Evolutionary conservation across 2,888 invertebrate genomes (phyloP).

Genomic region (Seladonia tumulorum): DNA sequence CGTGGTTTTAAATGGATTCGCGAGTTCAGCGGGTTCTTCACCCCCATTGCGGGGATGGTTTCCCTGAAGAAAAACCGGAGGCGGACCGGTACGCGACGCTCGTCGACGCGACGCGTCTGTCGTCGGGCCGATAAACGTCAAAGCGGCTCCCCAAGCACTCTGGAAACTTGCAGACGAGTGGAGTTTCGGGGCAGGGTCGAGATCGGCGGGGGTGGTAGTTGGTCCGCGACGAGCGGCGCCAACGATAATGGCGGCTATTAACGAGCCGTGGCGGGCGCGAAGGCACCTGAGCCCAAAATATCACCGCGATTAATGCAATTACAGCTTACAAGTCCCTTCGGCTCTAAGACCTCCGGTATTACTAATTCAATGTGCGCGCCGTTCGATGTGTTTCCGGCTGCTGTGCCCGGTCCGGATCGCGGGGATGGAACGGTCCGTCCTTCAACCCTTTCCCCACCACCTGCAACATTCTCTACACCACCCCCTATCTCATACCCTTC

Average conservation of each 20-base stretch:
- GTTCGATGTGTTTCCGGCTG: constrained; percentile 66
- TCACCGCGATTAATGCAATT: constrained; percentile 84
- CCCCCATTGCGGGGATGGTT: background rate
- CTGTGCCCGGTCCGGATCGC: constrained; percentile 61
- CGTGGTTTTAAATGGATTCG: background rate
- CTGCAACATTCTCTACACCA: background rate
- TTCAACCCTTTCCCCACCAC: background rate
- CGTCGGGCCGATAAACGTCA: constrained; percentile 62
- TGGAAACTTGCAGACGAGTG: constrained; percentile 58
- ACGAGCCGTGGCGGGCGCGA: constrained; percentile 80
- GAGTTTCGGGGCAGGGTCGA: constrained; percentile 54
- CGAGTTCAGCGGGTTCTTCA: background rate
- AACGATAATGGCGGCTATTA: constrained; percentile 83
- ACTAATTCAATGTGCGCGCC: constrained; percentile 73
- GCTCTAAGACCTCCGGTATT: constrained; percentile 75
- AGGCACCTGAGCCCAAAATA: constrained; percentile 83
- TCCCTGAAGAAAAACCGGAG: background rate
- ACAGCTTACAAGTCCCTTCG: constrained; percentile 83
- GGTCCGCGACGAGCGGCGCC: constrained; percentile 53
- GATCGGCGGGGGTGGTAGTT: constrained; percentile 42
- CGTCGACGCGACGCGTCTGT: constrained; percentile 33
- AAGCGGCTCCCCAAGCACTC: constrained; percentile 51
- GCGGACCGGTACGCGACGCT: background rate
- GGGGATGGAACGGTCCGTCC: background rate
- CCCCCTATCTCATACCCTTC: background rate